Evolutionary conservation across 1,140 invertebrate genomes (phyloP).

Genomic region (Goniozus legneri): DNA sequence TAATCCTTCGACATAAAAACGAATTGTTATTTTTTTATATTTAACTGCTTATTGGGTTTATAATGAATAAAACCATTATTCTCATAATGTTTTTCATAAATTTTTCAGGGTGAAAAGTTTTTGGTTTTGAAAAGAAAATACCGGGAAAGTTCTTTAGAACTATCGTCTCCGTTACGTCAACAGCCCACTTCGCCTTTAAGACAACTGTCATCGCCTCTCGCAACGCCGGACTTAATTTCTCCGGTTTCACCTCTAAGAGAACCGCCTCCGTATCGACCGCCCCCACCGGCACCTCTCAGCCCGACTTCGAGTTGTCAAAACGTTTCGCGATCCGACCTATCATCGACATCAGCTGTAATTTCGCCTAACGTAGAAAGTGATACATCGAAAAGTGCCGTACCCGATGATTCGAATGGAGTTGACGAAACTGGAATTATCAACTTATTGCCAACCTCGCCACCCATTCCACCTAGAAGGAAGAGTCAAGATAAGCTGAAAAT

Average conservation of each 20-base stretch:
- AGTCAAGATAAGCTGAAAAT: slow-evolving; percentile 54
- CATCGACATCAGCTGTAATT: too few species aligned
- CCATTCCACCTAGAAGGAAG: slow-evolving; percentile 58
- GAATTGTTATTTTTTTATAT: too few species aligned
- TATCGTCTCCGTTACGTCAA: slow-evolving; percentile 31
- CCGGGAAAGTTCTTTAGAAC: slow-evolving; percentile 48
- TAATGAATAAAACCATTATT: too few species aligned
- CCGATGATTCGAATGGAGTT: too few species aligned
- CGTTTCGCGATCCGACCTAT: too few species aligned
- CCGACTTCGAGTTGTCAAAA: slow-evolving; percentile 15
- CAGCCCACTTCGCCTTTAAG: too few species aligned
- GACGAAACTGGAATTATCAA: too few species aligned
- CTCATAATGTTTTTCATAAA: too few species aligned
- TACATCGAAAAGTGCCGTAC: not conserved
- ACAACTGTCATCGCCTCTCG: slow-evolving; percentile 27
- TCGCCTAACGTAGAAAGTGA: too few species aligned
- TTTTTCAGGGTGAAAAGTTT: slow-evolving; percentile 70
- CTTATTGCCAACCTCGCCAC: slow-evolving; percentile 43
- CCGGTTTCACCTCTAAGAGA: slow-evolving; percentile 47
- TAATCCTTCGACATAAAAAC: too few species aligned
- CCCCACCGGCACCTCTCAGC: slow-evolving; percentile 57
- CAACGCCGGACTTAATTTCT: slow-evolving; percentile 34
- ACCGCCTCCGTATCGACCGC: slow-evolving; percentile 66
- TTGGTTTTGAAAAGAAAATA: slow-evolving; percentile 78
- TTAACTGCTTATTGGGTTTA: too few species aligned